These are phyloP conservation scores for Alloplasta piceator DNA, from an alignment of 2,888 invertebrate genomes.

Conservation along the genomic window DNA sequence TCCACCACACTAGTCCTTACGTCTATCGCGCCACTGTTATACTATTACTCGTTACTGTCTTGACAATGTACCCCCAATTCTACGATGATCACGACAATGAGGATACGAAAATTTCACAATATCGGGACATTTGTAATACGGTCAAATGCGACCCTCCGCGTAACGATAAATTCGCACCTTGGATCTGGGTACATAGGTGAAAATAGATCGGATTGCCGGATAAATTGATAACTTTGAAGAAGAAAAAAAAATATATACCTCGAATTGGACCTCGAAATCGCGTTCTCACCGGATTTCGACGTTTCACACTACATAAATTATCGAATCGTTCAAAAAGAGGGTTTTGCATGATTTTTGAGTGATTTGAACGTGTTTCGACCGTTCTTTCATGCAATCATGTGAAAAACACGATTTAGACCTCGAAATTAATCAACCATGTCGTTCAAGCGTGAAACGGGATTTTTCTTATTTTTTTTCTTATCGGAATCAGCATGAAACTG, in stretches of 20 bases:
- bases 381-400: too few relatives aligned
- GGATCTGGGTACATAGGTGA: constrained; percentile 79
- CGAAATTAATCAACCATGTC: neutral
- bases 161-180: constrained; percentile 54
- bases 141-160: neutral
- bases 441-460: constrained; percentile 38
- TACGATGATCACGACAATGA: constrained; percentile 2
- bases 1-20: constrained; percentile 81
- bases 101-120: constrained; percentile 10
- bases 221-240: neutral
- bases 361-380: too few relatives aligned
- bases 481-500: neutral
- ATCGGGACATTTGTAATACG: constrained; percentile 26
- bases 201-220: constrained; percentile 35
- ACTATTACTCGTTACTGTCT: constrained; percentile 59
- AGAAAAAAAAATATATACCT: constrained; percentile 7
- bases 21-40: constrained; percentile 79
- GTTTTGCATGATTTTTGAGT: too few relatives aligned
- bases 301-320: too few relatives aligned
- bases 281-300: too few relatives aligned
- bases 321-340: too few relatives aligned
- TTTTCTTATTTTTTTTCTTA: constrained; percentile 26
- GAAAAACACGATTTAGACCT: too few relatives aligned
- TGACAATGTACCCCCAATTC: constrained; percentile 42
- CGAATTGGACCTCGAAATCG: too few relatives aligned